Evolutionary conservation across 1,140 invertebrate species (phyloP), one percentile per base, ranked within the genome.

Genomic region (Penaeus indicus): DNA sequence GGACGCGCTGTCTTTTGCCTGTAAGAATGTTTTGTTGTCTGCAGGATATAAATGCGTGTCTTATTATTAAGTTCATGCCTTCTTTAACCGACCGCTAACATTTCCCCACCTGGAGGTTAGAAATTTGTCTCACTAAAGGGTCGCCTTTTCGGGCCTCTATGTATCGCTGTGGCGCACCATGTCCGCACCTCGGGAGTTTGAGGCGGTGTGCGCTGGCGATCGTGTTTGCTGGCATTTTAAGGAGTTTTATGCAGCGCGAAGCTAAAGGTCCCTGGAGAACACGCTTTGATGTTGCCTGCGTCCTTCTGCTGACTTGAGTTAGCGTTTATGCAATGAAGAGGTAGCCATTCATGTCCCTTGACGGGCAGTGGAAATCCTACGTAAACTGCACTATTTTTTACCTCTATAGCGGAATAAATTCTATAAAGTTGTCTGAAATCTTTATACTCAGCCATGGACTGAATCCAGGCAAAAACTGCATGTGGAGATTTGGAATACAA

Each of bases 101-200:
- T 77, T 22, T 13, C 3, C n/a, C 85, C 75, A 16, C 84, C 85
- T n/a, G 75, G 22, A 27, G 54, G 47, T 75, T 60, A n/a, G 61
- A 62, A 62, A 86, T 86, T 86, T 86, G 85, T 86, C 85, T 80
- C 75, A 62, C 67, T 86, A 86, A 86, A 72, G 61, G 85, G 69
- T 62, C 32, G 62, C 85, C 85, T 86, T 80, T 80, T 80, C 32
- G 18, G 61, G 77, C 2, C 22, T 78, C 85, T 75, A 64, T 47
- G 77, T 63, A 64, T 86, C 75, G 85, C 67, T 86, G 47, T 64
- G 75, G 77, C 62, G 75, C 38, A n/a, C 80, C 54, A n/a, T 80
- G 85, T 86, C 61, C 32, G 85, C 85, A 63, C 85, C 85, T 79
- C 27, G 61, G 85, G 85, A 63, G 85, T 32, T 85, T 10, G 42